These are phyloP conservation scores for Pyrocoelia pectoralis DNA, from an alignment of 2,888 invertebrate species.

Conservation along the genomic window DNA sequence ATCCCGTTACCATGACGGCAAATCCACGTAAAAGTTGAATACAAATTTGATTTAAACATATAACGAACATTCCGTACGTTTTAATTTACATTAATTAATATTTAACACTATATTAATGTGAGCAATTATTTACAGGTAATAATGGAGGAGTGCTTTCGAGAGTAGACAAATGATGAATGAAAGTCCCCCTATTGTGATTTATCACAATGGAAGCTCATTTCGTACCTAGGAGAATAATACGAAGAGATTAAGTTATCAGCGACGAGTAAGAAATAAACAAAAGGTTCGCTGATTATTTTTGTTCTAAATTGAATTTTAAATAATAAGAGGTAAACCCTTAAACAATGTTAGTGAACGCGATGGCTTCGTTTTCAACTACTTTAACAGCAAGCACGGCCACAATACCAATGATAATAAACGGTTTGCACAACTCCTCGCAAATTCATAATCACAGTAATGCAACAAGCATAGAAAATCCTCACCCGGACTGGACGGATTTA, in stretches of 20 bases:
- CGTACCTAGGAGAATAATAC: not conserved
- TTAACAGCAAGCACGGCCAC: slow-evolving; percentile 52
- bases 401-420: slow-evolving; percentile 40
- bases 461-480: slow-evolving; percentile 53
- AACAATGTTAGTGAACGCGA: slow-evolving; percentile 60
- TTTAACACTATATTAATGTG: not conserved
- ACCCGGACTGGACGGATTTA: slow-evolving; percentile 64
- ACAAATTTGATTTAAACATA: no score
- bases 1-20: no score
- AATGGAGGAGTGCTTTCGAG: not conserved
- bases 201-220: slow-evolving; percentile 2
- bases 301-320: slow-evolving; percentile 1
- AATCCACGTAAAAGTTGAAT: no score
- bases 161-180: not conserved
- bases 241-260: not conserved
- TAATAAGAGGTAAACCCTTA: slow-evolving; percentile 10
- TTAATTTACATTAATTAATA: no score
- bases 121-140: not conserved
- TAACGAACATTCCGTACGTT: no score
- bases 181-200: not conserved
- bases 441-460: slow-evolving; percentile 50
- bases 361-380: slow-evolving; percentile 59
- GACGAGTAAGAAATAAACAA: not conserved
- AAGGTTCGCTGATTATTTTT: not conserved
- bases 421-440: slow-evolving; percentile 48